Percentiles rank a stretch among this genome's conserved stretches.
Conservation (phyloP, 2,113 vertebrate genomes). For the Dicentrarchus labrax region DNA sequence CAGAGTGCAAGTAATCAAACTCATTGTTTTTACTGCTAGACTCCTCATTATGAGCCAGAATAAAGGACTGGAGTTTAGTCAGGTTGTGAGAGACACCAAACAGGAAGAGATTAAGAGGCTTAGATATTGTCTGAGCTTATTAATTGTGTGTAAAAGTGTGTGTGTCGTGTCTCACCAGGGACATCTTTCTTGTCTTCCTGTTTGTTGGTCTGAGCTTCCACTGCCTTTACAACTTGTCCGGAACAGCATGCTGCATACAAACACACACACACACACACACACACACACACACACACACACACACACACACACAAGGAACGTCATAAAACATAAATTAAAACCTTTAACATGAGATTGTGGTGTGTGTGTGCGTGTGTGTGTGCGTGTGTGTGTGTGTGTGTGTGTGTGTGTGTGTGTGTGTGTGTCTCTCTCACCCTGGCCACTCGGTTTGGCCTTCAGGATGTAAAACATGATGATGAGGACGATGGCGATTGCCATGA, state of each 20-base stretch:
- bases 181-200: constrained; percentile 96
- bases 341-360: neutral
- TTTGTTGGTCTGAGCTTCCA: constrained; percentile 90
- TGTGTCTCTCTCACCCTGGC: constrained; percentile 87
- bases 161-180: constrained; percentile 84
- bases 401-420: neutral
- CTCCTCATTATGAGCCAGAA: constrained; percentile 13
- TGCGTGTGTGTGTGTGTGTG: neutral
- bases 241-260: constrained; percentile 91
- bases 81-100: constrained; percentile 26
- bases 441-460: constrained; percentile 93
- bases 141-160: constrained; percentile 37
- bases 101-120: constrained; percentile 25
- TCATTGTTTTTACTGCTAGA: constrained; percentile 22
- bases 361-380: neutral
- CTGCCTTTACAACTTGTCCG: constrained; percentile 91
- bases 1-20: constrained; percentile 19
- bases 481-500: constrained; percentile 98
- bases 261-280: constrained; percentile 37
- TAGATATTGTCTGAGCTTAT: constrained; percentile 13
- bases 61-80: neutral
- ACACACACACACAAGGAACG: neutral
- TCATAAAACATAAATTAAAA: neutral
- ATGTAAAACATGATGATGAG: constrained; percentile 99
- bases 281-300: constrained; percentile 20